phyloP scores from a whole-genome alignment of 2,888 invertebrate species.

The Hofmannophila pseudospretella region DNA sequence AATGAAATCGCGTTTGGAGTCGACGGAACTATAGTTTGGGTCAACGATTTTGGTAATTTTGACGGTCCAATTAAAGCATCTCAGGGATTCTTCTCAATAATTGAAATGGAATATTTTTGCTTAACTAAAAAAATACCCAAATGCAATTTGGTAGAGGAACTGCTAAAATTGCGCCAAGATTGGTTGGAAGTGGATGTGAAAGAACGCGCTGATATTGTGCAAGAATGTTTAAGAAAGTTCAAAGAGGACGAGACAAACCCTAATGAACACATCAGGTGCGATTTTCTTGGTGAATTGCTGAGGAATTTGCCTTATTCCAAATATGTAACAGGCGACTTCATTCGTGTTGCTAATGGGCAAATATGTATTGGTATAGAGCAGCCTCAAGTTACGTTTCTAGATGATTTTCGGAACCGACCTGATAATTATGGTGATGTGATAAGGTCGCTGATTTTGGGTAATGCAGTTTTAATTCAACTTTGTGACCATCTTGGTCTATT shows the following conservation, averaged over 20 bases:
- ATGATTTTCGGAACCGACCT: background rate
- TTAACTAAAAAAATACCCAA: background rate
- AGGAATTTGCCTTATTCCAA: too few relatives aligned
- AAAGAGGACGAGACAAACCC: too few relatives aligned
- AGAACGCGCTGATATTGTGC: background rate
- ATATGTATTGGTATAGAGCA: conserved; percentile 18
- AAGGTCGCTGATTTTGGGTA: background rate
- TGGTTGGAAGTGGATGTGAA: background rate
- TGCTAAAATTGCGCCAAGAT: background rate
- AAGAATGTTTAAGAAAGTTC: background rate
- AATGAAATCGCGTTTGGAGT: conserved; percentile 36
- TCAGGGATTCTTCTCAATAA: conserved; percentile 3
- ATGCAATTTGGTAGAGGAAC: too few relatives aligned
- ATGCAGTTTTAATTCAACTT: background rate
- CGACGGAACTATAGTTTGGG: conserved; percentile 32
- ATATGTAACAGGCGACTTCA: conserved; percentile 14
- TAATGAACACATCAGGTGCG: too few relatives aligned
- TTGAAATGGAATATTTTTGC: background rate
- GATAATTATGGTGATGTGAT: background rate
- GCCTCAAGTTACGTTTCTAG: background rate
- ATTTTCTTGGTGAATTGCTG: too few relatives aligned
- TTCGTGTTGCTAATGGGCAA: conserved; percentile 17
- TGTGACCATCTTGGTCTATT: background rate
- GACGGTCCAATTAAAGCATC: conserved; percentile 27
- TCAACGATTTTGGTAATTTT: conserved; percentile 39